Evolutionary conservation across 2,888 invertebrate species (phyloP), one percentile per base, ranked within the genome.

Genomic region (Brachylomia viminalis): DNA sequence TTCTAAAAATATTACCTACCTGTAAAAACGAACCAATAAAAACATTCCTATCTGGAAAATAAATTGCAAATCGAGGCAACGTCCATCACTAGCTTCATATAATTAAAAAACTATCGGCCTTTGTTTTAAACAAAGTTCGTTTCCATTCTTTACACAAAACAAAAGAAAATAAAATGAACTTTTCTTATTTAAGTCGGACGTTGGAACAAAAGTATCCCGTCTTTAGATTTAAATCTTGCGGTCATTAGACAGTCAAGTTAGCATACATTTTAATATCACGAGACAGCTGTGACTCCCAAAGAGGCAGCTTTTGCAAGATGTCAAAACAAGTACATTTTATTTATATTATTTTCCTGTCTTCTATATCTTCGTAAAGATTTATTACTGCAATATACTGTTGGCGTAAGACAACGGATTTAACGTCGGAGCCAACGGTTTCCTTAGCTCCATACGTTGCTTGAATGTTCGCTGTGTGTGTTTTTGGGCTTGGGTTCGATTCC

Each of bases 251-350:
- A 92, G 91, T 90, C 89, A 89, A 92, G 91, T 93, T 94, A 92
- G 93, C 93, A 94, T 94, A 94, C 92, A 95, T 95, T 95, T 95
- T 94, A 94, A 94, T 94, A 94, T 92, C 90, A 82, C 82, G 89
- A 88, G 92, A 92, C 94, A 94, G 92, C 93, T 94, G 94, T 85
- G 90, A 82, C 90, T 88, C 80, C 80, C 83, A 88, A 85, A 89
- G 91, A 88, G 89, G 88, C 85, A 88, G 88, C 88, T 90, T 90
- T 89, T 88, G 89, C 87, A 90, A 91, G 88, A 93, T 91, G 92
- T 93, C 93, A 93, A 92, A 94, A 93, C 90, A 92, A 92, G 89
- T 90, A 90, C 90, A 91, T 92, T 92, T 92, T 93, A 92, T 93
- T 92, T 93, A 91, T 92, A 92, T 92, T 92, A 92, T 92, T 92